Conservation (phyloP, 2,888 invertebrate genomes). For the Myopa testacea region DNA sequence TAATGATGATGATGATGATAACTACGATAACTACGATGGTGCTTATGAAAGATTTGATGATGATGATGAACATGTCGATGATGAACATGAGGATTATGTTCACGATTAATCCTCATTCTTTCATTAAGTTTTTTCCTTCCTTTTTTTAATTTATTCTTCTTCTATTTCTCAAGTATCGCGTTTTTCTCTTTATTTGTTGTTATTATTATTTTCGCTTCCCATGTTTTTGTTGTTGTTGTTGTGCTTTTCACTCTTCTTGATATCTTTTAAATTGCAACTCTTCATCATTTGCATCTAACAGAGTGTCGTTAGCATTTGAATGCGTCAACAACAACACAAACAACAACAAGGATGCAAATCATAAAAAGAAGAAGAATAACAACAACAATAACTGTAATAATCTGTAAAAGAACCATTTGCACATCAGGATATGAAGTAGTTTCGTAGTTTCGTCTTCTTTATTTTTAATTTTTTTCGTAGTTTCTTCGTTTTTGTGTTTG, state of each 20-base stretch:
- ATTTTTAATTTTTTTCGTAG: not conserved
- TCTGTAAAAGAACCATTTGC: not conserved
- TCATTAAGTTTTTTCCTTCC: not conserved
- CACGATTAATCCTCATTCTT: not conserved
- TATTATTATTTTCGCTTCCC: not conserved
- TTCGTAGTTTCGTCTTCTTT: too few species aligned
- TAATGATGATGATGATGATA: too few species aligned
- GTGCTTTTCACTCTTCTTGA: not conserved
- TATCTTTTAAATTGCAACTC: conserved; percentile 23
- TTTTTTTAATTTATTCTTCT: not conserved
- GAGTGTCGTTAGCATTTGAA: conserved; percentile 26
- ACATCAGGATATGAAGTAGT: not conserved
- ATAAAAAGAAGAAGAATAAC: not conserved
- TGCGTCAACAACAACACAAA: conserved; percentile 11
- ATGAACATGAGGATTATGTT: not conserved
- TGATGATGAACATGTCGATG: not conserved
- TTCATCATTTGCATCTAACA: conserved; percentile 26
- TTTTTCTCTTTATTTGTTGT: not conserved
- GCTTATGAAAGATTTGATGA: not conserved
- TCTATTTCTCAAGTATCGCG: not conserved
- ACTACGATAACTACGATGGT: too few species aligned
- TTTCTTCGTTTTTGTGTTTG: conserved; percentile 7
- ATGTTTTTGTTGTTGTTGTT: not conserved
- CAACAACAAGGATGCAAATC: not conserved
- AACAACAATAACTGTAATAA: not conserved